These are phyloP conservation scores for Onychomys torridus DNA, from an alignment of 2,797 vertebrate species.

Conservation along the genomic window DNA sequence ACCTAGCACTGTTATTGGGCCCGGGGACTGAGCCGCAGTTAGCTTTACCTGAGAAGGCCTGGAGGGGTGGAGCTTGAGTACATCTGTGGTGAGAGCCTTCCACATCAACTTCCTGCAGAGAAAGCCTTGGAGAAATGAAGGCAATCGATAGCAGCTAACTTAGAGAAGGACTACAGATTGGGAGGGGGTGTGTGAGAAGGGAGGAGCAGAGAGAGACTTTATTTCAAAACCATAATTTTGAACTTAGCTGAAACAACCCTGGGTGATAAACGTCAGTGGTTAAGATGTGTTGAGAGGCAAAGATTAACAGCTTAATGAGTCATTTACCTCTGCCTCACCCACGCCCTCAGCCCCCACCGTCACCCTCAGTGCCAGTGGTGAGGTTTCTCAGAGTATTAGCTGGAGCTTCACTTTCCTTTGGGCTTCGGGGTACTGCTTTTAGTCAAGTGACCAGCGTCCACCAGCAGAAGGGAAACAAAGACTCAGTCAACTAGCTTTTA, in stretches of 20 bases:
- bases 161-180: neutral
- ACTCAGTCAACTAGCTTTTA: neutral
- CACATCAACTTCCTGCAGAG: neutral
- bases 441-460: neutral
- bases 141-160: neutral
- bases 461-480: neutral
- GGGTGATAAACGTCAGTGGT: neutral
- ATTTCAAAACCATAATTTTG: conserved; percentile 23
- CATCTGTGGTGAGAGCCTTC: neutral
- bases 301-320: neutral
- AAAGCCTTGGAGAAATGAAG: conserved; percentile 16
- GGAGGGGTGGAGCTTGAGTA: neutral
- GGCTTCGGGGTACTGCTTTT: neutral
- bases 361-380: neutral
- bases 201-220: neutral
- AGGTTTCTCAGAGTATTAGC: neutral
- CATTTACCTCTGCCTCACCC: neutral
- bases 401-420: neutral
- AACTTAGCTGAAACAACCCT: conserved; percentile 8
- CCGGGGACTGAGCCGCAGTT: neutral
- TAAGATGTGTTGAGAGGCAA: neutral
- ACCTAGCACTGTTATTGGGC: neutral
- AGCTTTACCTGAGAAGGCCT: neutral
- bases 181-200: neutral
- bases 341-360: neutral